Evolutionary conservation across 1,140 invertebrate species (phyloP).

Genomic region (Berghia stephanieae): DNA sequence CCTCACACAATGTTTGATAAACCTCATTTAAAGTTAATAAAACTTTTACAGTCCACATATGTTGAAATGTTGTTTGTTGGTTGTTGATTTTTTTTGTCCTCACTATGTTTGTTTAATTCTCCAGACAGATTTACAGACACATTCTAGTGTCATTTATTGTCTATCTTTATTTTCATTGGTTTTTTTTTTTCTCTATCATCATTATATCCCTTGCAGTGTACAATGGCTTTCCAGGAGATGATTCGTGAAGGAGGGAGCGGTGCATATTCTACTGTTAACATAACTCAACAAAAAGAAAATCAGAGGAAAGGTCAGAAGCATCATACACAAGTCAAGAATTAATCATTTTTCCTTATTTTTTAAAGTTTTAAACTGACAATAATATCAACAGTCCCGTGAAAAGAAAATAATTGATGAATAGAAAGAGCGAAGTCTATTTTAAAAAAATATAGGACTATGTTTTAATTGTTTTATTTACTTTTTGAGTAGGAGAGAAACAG

Average conservation of each 20-base stretch:
- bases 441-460: too few relatives aligned
- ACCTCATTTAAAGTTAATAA: background rate
- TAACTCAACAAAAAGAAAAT: background rate
- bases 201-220: slow-evolving; percentile 15
- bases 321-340: too few relatives aligned
- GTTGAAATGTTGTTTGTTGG: background rate
- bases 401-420: too few relatives aligned
- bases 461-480: too few relatives aligned
- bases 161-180: too few relatives aligned
- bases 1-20: background rate
- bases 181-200: background rate
- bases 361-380: too few relatives aligned
- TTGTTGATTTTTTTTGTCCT: background rate
- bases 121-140: background rate
- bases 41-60: background rate
- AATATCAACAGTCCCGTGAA: too few relatives aligned
- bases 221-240: slow-evolving; percentile 28
- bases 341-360: too few relatives aligned
- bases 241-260: slow-evolving; percentile 13
- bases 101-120: background rate
- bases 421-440: too few relatives aligned
- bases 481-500: too few relatives aligned
- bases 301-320: slow-evolving; percentile 1
- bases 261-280: background rate
- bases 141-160: background rate